These are phyloP conservation scores for Eudyptes chrysolophus DNA, from an alignment of 2,113 vertebrate species.

Conservation along the genomic window DNA sequence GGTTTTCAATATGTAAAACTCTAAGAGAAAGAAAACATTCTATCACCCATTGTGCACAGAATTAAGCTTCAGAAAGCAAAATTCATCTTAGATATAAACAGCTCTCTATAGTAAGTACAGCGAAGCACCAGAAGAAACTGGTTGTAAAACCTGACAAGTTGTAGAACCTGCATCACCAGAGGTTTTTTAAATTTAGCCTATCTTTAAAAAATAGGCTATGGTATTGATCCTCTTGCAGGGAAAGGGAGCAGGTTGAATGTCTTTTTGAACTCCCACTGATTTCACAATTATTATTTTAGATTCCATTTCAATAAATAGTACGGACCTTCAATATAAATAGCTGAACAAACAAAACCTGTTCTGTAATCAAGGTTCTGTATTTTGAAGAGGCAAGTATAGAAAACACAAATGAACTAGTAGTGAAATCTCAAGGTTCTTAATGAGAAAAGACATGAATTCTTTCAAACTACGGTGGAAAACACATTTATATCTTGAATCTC, in stretches of 20 bases:
- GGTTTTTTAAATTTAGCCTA: neutral
- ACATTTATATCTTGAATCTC: neutral
- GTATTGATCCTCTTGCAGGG: neutral
- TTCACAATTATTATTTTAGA: constrained; percentile 24
- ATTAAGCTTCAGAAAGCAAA: neutral
- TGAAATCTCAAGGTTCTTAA: neutral
- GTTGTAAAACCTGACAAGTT: neutral
- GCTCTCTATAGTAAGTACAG: neutral
- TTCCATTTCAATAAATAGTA: neutral
- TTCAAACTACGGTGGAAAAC: neutral
- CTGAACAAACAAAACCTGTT: constrained; percentile 1
- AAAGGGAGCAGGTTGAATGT: neutral
- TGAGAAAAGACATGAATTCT: neutral
- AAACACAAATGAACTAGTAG: neutral
- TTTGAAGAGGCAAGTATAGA: neutral
- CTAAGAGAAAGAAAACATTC: neutral
- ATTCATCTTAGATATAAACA: neutral
- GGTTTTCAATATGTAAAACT: neutral
- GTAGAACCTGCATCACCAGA: neutral
- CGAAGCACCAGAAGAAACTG: neutral
- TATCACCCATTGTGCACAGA: neutral
- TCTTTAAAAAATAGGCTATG: neutral
- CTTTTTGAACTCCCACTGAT: neutral
- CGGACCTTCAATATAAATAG: neutral
- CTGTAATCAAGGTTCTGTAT: neutral